Evolutionary conservation across 2,113 vertebrate species (phyloP).

Genomic region (Mystacornis crossleyi): DNA sequence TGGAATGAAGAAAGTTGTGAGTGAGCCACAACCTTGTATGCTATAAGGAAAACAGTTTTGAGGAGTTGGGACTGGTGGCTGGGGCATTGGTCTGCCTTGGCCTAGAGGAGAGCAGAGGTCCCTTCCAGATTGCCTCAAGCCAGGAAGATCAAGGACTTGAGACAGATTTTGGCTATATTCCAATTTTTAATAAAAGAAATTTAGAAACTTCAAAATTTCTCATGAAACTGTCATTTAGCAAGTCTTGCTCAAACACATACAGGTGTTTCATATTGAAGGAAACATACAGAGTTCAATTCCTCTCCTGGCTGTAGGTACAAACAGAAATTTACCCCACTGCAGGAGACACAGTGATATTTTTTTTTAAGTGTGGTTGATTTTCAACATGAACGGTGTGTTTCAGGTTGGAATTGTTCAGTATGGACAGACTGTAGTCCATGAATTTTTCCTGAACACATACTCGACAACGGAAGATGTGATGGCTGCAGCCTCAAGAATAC

Average conservation of each 20-base stretch:
- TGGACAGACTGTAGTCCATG: slow-evolving; percentile 86
- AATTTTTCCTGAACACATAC: slow-evolving; percentile 91
- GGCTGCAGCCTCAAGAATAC: slow-evolving; percentile 74
- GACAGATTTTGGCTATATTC: not conserved
- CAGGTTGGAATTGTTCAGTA: slow-evolving; percentile 97
- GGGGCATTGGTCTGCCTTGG: not conserved
- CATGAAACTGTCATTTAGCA: not conserved
- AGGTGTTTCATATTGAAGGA: not conserved
- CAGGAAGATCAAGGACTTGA: not conserved
- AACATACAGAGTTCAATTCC: not conserved
- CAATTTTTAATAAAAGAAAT: not conserved
- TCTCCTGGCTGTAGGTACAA: not conserved
- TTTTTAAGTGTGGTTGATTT: not conserved
- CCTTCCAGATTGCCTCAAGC: rapidly evolving
- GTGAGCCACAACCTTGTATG: not conserved
- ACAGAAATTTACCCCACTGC: not conserved
- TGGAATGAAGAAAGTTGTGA: not conserved
- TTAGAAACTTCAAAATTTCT: not conserved
- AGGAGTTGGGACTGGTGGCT: not conserved
- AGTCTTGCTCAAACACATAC: not conserved
- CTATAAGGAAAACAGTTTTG: not conserved
- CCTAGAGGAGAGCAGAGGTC: not conserved
- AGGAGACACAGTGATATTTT: not conserved
- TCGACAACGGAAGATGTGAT: slow-evolving; percentile 80
- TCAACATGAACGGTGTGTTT: slow-evolving; percentile 7